Percentiles rank a stretch among this genome's conserved stretches.
These are phyloP conservation scores for Lacerta bilineata DNA, from an alignment of 2,797 vertebrate genomes.

Conservation along the genomic window DNA sequence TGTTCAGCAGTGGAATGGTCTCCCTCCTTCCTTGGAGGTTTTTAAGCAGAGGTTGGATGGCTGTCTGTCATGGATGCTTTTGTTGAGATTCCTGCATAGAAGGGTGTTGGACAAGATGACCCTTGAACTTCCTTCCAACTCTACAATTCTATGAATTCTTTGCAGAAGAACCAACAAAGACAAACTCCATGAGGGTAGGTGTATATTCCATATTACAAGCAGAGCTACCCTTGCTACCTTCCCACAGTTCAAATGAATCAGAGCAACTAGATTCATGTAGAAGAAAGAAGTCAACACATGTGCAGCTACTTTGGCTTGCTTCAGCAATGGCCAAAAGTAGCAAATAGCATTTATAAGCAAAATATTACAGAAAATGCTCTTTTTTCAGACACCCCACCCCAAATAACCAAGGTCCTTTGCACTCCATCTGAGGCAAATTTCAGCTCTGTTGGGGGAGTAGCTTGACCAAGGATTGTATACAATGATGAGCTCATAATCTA, in stretches of 20 bases:
- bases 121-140: too few relatives aligned
- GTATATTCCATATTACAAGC: neutral
- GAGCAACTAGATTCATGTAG: neutral
- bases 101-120: too few relatives aligned
- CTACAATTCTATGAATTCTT: neutral
- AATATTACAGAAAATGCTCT: neutral
- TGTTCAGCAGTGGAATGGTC: too few relatives aligned
- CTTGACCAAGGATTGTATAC: neutral
- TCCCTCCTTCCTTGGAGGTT: too few relatives aligned
- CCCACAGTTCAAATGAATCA: neutral
- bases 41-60: too few relatives aligned
- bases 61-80: too few relatives aligned
- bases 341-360: too few relatives aligned
- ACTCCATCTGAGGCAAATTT: neutral
- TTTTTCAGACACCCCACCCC: neutral
- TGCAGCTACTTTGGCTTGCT: neutral
- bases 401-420: neutral
- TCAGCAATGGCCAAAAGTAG: neutral
- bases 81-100: too few relatives aligned
- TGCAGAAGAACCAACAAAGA: neutral
- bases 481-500: neutral
- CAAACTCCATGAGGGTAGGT: neutral
- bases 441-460: neutral
- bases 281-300: neutral
- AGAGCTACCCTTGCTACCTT: neutral